Evolutionary conservation across 2,888 invertebrate genomes (phyloP), one percentile per base, ranked within the genome.

Genomic region (Lithophane ornitopus): DNA sequence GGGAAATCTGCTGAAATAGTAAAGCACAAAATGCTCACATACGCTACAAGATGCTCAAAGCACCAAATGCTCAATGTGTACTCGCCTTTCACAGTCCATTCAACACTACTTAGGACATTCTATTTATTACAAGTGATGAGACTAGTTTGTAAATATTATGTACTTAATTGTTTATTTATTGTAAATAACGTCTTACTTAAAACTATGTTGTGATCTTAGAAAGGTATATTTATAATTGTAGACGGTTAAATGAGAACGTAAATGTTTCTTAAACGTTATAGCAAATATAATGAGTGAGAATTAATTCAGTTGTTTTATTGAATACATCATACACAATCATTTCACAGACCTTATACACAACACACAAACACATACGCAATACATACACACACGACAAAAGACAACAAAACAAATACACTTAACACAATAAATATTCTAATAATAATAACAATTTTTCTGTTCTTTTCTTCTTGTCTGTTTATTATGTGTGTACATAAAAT

Each of bases 141-240:
- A 93, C 91, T 93, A 92, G 90, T 85, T 88, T 95, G 94, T 95
- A 95, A 92, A 94, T 94, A 94, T 87, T 63, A 89, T 89, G 88
- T 90, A 89, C 85, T 86, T 90, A 91, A 91, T 87, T 87, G 85
- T 92, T 92, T 94, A 94, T 94, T 94, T 93, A 94, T 92, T 95
- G 94, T 95, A 94, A 93, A 95, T 94, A 95, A 87, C 91, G 87
- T 91, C 87, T 90, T 92, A 90, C 90, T 89, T 92, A 87, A 91
- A 93, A 93, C 86, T 90, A 93, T 91, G 94, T 94, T 94, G 95
- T 95, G 95, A 95, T 95, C 91, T 92, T 95, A 95, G 93, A 90
- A 89, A 91, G 90, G 87, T 91, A 90, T 89, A 91, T 91, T 92
- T 91, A 90, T 91, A 91, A 88, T 81, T 81, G 88, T 90, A 93